Percentiles rank a stretch among this genome's conserved stretches.
phyloP scores from a whole-genome alignment of 2,888 invertebrate genomes.

The Mechanitis messenoides region DNA sequence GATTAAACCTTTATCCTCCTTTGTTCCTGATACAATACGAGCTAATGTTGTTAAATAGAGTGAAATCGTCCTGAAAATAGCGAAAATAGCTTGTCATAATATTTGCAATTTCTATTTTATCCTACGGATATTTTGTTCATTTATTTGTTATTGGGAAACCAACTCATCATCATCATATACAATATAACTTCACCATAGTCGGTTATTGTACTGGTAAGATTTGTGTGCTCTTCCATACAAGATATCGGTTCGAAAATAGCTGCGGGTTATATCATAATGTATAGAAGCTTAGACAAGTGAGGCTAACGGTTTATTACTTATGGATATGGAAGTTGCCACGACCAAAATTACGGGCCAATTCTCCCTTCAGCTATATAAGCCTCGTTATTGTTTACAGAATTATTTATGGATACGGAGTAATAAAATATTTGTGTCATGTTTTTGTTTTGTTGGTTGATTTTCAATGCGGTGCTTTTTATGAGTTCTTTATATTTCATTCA shows the following conservation, averaged over 20 bases:
- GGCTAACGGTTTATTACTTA: conserved; percentile 14
- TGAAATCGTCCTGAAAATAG: conserved; percentile 13
- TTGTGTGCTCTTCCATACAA: neutral
- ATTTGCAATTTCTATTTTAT: neutral
- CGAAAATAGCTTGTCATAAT: neutral
- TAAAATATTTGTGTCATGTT: too few relatives aligned
- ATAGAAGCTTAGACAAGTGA: conserved; percentile 13
- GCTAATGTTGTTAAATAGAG: conserved; percentile 24
- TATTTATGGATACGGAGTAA: neutral
- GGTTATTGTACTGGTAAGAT: too few relatives aligned
- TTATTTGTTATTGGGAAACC: too few relatives aligned
- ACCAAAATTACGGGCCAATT: neutral
- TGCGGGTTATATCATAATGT: conserved; percentile 7
- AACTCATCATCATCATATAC: too few relatives aligned
- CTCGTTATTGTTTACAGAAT: neutral
- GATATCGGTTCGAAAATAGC: neutral
- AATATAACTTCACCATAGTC: too few relatives aligned
- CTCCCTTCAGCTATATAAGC: neutral
- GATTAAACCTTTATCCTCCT: conserved; percentile 22
- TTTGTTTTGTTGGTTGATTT: too few relatives aligned
- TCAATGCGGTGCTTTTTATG: too few relatives aligned
- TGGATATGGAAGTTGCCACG: conserved; percentile 9
- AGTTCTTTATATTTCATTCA: too few relatives aligned
- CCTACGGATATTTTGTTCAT: neutral
- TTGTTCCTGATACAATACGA: conserved; percentile 25